phyloP scores from a whole-genome alignment of 2,797 vertebrate genomes.

The Enteromius unitaeniatus region DNA sequence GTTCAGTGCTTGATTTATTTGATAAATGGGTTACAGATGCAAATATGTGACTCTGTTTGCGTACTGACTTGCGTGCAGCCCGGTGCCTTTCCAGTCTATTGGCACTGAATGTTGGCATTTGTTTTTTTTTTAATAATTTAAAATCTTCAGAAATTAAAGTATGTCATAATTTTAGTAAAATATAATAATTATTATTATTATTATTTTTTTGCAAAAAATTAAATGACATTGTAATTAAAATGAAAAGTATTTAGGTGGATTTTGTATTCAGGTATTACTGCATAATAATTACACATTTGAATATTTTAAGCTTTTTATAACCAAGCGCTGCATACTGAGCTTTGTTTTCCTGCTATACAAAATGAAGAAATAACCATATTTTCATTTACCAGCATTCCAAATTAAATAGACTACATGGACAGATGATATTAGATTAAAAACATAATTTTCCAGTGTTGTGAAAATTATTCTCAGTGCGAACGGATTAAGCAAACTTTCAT shows the following conservation, averaged over 20 bases:
- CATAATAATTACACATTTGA: not conserved
- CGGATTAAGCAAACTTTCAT: not conserved
- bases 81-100: not conserved
- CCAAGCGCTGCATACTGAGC: not conserved
- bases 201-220: not conserved
- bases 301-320: not conserved
- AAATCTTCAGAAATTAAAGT: not conserved
- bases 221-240: not conserved
- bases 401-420: not conserved
- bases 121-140: not conserved
- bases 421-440: not conserved
- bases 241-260: not conserved
- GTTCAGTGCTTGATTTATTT: constrained; percentile 15
- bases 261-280: not conserved
- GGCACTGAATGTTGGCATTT: not conserved
- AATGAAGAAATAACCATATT: constrained; percentile 5
- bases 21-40: constrained; percentile 17
- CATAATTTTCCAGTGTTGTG: not conserved
- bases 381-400: not conserved
- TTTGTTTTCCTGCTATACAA: not conserved
- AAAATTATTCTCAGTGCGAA: not conserved
- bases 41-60: constrained; percentile 23
- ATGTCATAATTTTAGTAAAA: not conserved
- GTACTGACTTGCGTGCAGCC: not conserved
- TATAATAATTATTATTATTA: no score